Evolutionary conservation across 2,888 invertebrate species (phyloP).

Genomic region (Philhelius pedissequus): DNA sequence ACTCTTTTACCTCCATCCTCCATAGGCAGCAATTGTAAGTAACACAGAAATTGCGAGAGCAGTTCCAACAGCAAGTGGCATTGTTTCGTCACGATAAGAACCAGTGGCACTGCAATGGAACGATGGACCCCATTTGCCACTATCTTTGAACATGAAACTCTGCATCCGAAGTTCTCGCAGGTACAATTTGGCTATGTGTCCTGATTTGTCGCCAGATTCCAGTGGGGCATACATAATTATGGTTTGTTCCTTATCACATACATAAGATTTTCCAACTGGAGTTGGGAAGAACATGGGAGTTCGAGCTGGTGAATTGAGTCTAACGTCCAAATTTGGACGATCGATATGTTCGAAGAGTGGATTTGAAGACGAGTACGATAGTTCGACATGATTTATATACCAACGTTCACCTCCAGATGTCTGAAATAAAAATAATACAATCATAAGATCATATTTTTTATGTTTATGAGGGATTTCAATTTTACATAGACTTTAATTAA

Average conservation of each 20-base stretch:
- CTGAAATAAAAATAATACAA: too few relatives aligned
- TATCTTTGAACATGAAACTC: constrained; percentile 92
- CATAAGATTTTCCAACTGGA: constrained; percentile 91
- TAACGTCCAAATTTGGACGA: constrained; percentile 80
- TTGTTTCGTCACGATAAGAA: constrained; percentile 88
- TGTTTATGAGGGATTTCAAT: too few relatives aligned
- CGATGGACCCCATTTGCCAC: constrained; percentile 81
- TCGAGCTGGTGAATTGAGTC: constrained; percentile 81
- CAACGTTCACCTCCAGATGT: constrained; percentile 93
- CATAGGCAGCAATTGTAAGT: constrained; percentile 90
- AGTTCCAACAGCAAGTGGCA: constrained; percentile 90
- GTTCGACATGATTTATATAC: constrained; percentile 89
- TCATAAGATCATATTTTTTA: too few relatives aligned
- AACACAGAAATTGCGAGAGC: constrained; percentile 90
- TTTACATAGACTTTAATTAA: too few relatives aligned
- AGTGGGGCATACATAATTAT: constrained; percentile 82
- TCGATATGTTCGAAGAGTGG: constrained; percentile 82
- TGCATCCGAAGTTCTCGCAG: constrained; percentile 88
- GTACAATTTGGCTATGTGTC: constrained; percentile 83
- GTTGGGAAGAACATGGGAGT: constrained; percentile 87
- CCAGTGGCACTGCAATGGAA: constrained; percentile 80
- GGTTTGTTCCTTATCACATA: constrained; percentile 86
- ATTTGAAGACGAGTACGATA: constrained; percentile 86
- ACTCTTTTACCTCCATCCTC: constrained; percentile 80
- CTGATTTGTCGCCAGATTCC: constrained; percentile 78